Conservation (phyloP, 1,140 invertebrate genomes). For the Gonioctena quinquepunctata region DNA sequence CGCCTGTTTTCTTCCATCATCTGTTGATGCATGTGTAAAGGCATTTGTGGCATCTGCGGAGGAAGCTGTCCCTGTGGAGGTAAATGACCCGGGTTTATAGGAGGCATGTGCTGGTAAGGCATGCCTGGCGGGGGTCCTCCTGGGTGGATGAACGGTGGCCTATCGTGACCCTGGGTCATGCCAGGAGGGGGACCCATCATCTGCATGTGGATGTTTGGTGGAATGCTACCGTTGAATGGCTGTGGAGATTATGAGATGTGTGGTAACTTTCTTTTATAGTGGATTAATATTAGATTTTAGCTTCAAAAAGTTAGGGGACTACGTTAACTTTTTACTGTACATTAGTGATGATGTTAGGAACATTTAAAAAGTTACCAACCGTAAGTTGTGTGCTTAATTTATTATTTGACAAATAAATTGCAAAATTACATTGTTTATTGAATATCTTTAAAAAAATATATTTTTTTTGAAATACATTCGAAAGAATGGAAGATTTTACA, state of each 20-base stretch:
- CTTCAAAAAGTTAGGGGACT: no score
- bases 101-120: slow-evolving; percentile 29
- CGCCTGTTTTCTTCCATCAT: slow-evolving; percentile 23
- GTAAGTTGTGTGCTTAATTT: not conserved
- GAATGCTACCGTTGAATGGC: slow-evolving; percentile 1
- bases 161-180: not conserved
- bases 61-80: slow-evolving; percentile 21
- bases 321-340: no score
- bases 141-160: not conserved
- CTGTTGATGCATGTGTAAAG: slow-evolving; percentile 18
- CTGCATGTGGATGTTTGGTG: not conserved
- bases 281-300: no score
- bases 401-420: no score
- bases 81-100: slow-evolving; percentile 19
- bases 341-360: no score
- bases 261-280: not conserved
- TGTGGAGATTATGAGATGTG: not conserved
- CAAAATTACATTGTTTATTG: no score
- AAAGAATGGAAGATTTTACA: no score
- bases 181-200: not conserved
- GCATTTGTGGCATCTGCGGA: not conserved
- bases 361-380: no score
- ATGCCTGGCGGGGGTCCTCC: slow-evolving; percentile 25
- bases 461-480: not conserved
- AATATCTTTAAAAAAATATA: no score